Conservation (phyloP, 1,140 invertebrate genomes). For the Drosophila pectinifera region DNA sequence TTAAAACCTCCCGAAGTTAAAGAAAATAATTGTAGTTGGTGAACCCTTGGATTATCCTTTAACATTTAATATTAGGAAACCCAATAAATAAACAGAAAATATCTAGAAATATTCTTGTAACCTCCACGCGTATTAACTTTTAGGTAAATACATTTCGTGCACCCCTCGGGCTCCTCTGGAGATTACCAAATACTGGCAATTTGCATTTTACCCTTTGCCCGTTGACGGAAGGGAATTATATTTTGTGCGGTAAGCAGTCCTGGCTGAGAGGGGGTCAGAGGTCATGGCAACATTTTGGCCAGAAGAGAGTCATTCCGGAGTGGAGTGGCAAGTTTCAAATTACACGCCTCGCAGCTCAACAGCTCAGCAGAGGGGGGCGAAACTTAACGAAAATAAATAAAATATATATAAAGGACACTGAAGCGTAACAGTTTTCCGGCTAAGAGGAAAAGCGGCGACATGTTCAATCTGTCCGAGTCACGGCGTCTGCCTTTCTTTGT, state of each 20-base stretch:
- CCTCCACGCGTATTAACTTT: background rate
- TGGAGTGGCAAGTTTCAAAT: conserved; percentile 76
- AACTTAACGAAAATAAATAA: conserved; percentile 59
- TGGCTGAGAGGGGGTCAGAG: conserved; percentile 1
- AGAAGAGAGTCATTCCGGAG: background rate
- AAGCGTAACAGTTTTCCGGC: conserved; percentile 63
- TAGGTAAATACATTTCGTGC: background rate
- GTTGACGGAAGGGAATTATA: background rate
- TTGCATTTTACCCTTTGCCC: conserved; percentile 18
- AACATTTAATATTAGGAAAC: too few species aligned
- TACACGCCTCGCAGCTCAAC: conserved; percentile 63
- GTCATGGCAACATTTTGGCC: conserved; percentile 9
- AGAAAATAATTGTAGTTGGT: too few species aligned
- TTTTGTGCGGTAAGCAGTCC: background rate
- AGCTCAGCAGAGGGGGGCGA: conserved; percentile 1
- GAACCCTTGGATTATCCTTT: too few species aligned
- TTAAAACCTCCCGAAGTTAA: too few species aligned
- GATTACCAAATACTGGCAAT: conserved; percentile 7
- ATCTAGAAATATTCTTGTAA: too few species aligned
- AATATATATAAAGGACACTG: conserved; percentile 66
- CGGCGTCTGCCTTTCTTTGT: conserved; percentile 45
- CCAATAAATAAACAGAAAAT: too few species aligned
- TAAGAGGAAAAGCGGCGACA: conserved; percentile 48
- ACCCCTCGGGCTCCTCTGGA: background rate
- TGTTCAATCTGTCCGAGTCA: conserved; percentile 75